Evolutionary conservation across 2,888 invertebrate genomes (phyloP).

Genomic region (Pristionchus exspectatus): DNA sequence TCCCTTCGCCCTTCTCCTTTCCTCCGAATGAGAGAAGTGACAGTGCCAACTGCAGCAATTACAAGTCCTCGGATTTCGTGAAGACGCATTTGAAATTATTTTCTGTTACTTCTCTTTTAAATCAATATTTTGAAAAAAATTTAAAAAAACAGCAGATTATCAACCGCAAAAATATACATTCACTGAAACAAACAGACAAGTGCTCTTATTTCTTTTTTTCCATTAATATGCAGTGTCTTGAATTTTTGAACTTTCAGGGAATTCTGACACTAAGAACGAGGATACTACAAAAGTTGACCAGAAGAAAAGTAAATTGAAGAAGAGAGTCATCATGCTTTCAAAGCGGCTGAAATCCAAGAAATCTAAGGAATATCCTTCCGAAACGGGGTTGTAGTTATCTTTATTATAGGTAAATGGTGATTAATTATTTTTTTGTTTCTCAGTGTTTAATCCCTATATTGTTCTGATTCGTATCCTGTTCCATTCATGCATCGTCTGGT

Average conservation of each 20-base stretch:
- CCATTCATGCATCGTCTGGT: conserved; percentile 7
- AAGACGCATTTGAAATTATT: background rate
- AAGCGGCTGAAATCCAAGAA: conserved; percentile 56
- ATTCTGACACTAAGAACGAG: background rate
- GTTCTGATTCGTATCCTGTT: background rate
- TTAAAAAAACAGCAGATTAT: background rate
- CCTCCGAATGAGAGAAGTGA: too few species aligned
- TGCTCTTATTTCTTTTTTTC: background rate
- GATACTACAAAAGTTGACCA: conserved; percentile 41
- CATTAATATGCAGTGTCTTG: background rate
- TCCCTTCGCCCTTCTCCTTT: too few species aligned
- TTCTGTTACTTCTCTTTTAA: background rate
- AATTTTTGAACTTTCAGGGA: background rate
- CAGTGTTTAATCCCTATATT: background rate
- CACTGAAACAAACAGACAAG: background rate
- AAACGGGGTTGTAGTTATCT: background rate
- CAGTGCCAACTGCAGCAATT: too few species aligned
- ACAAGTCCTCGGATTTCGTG: too few species aligned
- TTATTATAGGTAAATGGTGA: background rate
- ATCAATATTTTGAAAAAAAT: background rate
- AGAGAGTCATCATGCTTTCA: conserved; percentile 55
- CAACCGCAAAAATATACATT: background rate
- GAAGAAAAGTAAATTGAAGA: conserved; percentile 55
- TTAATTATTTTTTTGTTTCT: background rate
- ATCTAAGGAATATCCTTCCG: background rate